Conservation (phyloP, 2,888 invertebrate species). For the Plusia festucae region DNA sequence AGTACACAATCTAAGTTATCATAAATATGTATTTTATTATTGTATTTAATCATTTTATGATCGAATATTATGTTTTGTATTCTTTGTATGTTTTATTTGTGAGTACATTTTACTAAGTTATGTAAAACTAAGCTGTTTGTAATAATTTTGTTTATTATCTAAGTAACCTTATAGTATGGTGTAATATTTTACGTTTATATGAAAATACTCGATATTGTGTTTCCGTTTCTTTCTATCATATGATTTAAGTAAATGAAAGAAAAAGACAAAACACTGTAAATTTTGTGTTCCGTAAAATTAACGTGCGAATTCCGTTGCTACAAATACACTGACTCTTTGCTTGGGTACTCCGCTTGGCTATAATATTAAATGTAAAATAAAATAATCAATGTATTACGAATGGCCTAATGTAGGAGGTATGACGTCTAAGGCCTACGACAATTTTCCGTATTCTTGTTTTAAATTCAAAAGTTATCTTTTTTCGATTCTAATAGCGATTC, state of each 20-base stretch:
- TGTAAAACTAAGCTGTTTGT: too few relatives aligned
- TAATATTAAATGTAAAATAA: constrained; percentile 63
- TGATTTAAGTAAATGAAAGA: background rate
- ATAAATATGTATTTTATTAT: too few relatives aligned
- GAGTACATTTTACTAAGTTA: too few relatives aligned
- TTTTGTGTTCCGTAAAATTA: constrained; percentile 45
- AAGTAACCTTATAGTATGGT: too few relatives aligned
- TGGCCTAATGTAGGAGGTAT: constrained; percentile 59
- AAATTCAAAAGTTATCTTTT: constrained; percentile 64
- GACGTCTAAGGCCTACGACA: constrained; percentile 66
- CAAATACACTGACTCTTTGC: constrained; percentile 62
- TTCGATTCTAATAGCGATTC: constrained; percentile 83
- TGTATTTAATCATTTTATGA: too few relatives aligned
- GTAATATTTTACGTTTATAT: too few relatives aligned
- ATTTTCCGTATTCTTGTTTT: constrained; percentile 67
- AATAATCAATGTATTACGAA: constrained; percentile 56
- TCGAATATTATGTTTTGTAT: too few relatives aligned
- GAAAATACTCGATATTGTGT: background rate
- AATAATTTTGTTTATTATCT: too few relatives aligned
- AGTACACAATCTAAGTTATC: too few relatives aligned
- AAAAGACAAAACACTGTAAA: background rate
- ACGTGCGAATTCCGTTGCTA: constrained; percentile 50
- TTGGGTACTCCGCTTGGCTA: constrained; percentile 69
- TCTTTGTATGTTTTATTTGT: too few relatives aligned
- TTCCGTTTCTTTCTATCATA: background rate